Conservation (phyloP, 2,888 invertebrate genomes). For the Abrostola triplasia region DNA sequence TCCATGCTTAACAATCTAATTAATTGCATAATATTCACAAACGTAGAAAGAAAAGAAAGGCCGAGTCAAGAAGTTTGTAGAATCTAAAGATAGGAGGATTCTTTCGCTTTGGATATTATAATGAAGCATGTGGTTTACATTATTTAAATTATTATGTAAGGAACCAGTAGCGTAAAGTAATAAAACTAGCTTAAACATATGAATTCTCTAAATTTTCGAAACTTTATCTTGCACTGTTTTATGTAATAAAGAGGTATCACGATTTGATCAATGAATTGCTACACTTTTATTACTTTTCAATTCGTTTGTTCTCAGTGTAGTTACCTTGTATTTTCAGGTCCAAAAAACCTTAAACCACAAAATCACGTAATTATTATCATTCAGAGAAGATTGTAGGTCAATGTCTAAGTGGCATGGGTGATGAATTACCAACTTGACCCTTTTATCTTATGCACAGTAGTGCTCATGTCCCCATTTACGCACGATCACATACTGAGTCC, state of each 20-base stretch:
- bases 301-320: not conserved
- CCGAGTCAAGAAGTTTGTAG: not conserved
- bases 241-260: slow-evolving; percentile 21
- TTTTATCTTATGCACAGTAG: slow-evolving; percentile 31
- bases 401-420: slow-evolving; percentile 64
- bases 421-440: slow-evolving; percentile 56
- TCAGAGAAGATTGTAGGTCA: slow-evolving; percentile 72
- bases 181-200: slow-evolving; percentile 23
- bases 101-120: slow-evolving; percentile 2
- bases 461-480: slow-evolving; percentile 39
- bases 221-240: slow-evolving; percentile 23
- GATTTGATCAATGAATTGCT: not conserved
- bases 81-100: not conserved
- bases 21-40: slow-evolving; percentile 14
- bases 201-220: slow-evolving; percentile 27
- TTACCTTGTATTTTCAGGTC: not conserved
- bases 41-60: slow-evolving; percentile 1
- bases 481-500: slow-evolving; percentile 36
- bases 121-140: slow-evolving; percentile 13
- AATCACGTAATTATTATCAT: slow-evolving; percentile 68
- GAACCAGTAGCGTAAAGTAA: slow-evolving; percentile 10
- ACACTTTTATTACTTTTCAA: not conserved
- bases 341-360: slow-evolving; percentile 21
- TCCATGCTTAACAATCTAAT: slow-evolving; percentile 12
- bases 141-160: slow-evolving; percentile 29